Conservation (phyloP, 1,140 invertebrate species). For the Hirudo medicinalis region DNA sequence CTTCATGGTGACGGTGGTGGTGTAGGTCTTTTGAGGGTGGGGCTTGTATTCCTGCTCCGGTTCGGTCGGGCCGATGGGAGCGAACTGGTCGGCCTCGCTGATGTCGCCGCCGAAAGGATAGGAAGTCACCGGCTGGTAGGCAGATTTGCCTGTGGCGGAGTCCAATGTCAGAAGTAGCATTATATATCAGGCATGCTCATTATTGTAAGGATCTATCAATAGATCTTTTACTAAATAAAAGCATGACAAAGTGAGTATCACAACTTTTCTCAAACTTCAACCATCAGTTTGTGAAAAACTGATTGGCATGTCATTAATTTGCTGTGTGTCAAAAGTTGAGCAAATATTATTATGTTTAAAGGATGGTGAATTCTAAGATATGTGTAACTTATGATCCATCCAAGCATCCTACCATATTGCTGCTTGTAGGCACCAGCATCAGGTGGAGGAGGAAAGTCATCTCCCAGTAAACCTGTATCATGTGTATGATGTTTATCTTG, state of each 20-base stretch:
- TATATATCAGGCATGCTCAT: too few species aligned
- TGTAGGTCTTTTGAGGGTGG: slow-evolving; percentile 21
- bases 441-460: slow-evolving; percentile 1
- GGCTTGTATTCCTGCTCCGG: slow-evolving; percentile 22
- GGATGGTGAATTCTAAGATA: too few species aligned
- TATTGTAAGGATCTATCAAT: too few species aligned
- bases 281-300: too few species aligned
- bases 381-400: too few species aligned
- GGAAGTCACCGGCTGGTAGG: neutral
- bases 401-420: slow-evolving; percentile 9
- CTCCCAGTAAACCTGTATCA: neutral
- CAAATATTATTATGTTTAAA: too few species aligned
- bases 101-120: slow-evolving; percentile 22
- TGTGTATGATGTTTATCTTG: too few species aligned
- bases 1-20: slow-evolving; percentile 18
- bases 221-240: too few species aligned
- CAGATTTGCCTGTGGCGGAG: neutral
- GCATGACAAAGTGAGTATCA: too few species aligned
- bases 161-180: slow-evolving; percentile 3
- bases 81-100: neutral
- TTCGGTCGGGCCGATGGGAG: slow-evolving; percentile 8
- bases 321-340: too few species aligned
- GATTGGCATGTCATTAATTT: too few species aligned
- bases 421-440: neutral
- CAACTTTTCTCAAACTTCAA: too few species aligned